A percentile compares a stretch with the other conserved stretches of the same genome.
Conservation (phyloP, 2,888 invertebrate species). For the Neuroscelio doddi region DNA sequence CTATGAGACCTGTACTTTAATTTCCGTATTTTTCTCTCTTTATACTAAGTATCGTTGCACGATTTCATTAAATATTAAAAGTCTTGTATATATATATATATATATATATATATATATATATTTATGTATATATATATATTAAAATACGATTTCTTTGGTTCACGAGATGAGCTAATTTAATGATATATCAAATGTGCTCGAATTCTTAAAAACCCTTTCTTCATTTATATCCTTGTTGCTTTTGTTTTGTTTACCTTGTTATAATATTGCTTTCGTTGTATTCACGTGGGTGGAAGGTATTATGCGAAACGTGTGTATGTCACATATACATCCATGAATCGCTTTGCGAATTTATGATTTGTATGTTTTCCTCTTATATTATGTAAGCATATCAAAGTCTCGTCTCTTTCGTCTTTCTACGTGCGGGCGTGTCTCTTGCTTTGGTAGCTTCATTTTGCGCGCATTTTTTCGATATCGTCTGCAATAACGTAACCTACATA, state of each 20-base stretch:
- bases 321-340: slow-evolving; percentile 21
- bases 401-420: too few relatives aligned
- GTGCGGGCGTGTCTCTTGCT: too few relatives aligned
- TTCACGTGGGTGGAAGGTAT: slow-evolving; percentile 65
- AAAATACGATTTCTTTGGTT: slow-evolving; percentile 43
- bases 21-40: slow-evolving; percentile 19
- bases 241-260: slow-evolving; percentile 63
- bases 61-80: slow-evolving; percentile 37
- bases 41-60: slow-evolving; percentile 60
- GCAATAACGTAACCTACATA: too few relatives aligned
- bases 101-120: too few relatives aligned
- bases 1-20: slow-evolving; percentile 12
- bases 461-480: too few relatives aligned
- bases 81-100: slow-evolving; percentile 37
- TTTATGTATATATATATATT: slow-evolving; percentile 38
- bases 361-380: too few relatives aligned
- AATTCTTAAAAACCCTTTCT: slow-evolving; percentile 1
- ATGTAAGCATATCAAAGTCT: too few relatives aligned
- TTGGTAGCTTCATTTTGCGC: too few relatives aligned
- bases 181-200: slow-evolving; percentile 34
- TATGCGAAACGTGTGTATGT: slow-evolving; percentile 14
- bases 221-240: slow-evolving; percentile 16
- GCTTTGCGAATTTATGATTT: too few relatives aligned
- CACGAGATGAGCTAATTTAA: slow-evolving; percentile 38
- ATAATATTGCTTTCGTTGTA: slow-evolving; percentile 72